Percentiles rank a stretch among this genome's conserved stretches.
Evolutionary conservation across 2,888 invertebrate genomes (phyloP).

Genomic region (Hypomecis punctinalis): DNA sequence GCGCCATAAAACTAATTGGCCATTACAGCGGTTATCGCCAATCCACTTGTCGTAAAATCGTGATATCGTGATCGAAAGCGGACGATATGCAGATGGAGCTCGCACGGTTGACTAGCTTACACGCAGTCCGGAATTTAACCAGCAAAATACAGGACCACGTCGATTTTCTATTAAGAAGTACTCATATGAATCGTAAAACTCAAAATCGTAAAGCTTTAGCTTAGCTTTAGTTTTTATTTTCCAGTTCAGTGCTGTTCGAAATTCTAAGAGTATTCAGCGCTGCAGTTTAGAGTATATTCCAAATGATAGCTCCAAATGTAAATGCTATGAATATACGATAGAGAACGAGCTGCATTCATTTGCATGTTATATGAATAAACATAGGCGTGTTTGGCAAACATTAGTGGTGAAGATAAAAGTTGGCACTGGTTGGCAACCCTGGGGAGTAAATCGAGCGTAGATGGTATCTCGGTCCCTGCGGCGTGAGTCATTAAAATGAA

Average conservation of each 20-base stretch:
- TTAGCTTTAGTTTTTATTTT: too few relatives aligned
- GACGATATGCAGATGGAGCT: constrained; percentile 48
- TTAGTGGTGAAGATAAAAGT: constrained; percentile 45
- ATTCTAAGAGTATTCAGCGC: too few relatives aligned
- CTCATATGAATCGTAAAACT: too few relatives aligned
- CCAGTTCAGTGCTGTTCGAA: too few relatives aligned
- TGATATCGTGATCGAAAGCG: constrained; percentile 52
- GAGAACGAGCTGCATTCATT: constrained; percentile 28
- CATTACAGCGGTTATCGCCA: constrained; percentile 54
- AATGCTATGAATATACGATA: constrained; percentile 24
- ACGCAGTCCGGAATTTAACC: constrained; percentile 24
- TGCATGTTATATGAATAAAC: constrained; percentile 40
- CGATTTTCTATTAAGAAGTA: neutral
- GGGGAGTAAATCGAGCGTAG: constrained; percentile 65
- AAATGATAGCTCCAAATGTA: constrained; percentile 12
- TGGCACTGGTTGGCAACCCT: constrained; percentile 52
- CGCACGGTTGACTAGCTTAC: constrained; percentile 25
- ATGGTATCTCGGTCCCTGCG: constrained; percentile 62
- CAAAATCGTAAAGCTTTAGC: too few relatives aligned
- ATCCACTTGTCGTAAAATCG: constrained; percentile 54
- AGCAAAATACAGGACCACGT: constrained; percentile 7
- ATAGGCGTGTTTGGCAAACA: constrained; percentile 36
- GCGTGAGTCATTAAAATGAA: constrained; percentile 78
- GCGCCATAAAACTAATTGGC: constrained; percentile 62
- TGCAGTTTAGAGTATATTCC: neutral